Conservation (phyloP, 2,113 vertebrate genomes). For the Geothlypis trichas region DNA sequence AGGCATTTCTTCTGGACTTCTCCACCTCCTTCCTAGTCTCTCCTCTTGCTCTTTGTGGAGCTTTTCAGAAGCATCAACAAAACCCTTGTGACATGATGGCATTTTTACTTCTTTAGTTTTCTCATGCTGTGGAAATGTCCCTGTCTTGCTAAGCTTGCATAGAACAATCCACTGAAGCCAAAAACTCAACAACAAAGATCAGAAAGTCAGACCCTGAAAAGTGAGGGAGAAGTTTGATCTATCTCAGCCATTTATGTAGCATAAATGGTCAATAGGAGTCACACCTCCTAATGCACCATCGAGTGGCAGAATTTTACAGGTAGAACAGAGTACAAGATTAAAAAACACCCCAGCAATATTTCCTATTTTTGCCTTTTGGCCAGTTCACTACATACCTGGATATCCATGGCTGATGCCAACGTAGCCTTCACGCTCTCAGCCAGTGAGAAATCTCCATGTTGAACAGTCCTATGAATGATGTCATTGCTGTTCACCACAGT, state of each 20-base stretch:
- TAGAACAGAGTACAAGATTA: background rate
- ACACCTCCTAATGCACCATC: background rate
- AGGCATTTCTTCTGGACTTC: background rate
- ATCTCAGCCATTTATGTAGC: background rate
- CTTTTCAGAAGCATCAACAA: background rate
- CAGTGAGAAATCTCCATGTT: constrained; percentile 87
- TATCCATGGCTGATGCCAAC: constrained; percentile 91
- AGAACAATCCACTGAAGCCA: background rate
- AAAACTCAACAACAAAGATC: background rate
- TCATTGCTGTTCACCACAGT: constrained; percentile 89
- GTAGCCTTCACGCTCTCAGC: constrained; percentile 73
- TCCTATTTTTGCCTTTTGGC: background rate
- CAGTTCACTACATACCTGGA: constrained; percentile 80
- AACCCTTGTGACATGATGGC: background rate
- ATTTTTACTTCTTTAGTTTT: background rate
- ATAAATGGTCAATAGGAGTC: background rate
- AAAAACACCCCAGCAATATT: accelerated
- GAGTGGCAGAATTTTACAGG: background rate
- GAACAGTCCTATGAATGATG: constrained; percentile 82
- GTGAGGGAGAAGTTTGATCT: background rate
- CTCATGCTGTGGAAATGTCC: background rate
- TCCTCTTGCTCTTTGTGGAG: background rate
- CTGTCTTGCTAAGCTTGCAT: background rate
- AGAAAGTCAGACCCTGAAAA: background rate
- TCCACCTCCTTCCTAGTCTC: background rate